Base-by-base conservation (phyloP, 2,113 vertebrate species). In the Zosterops lateralis region DNA sequence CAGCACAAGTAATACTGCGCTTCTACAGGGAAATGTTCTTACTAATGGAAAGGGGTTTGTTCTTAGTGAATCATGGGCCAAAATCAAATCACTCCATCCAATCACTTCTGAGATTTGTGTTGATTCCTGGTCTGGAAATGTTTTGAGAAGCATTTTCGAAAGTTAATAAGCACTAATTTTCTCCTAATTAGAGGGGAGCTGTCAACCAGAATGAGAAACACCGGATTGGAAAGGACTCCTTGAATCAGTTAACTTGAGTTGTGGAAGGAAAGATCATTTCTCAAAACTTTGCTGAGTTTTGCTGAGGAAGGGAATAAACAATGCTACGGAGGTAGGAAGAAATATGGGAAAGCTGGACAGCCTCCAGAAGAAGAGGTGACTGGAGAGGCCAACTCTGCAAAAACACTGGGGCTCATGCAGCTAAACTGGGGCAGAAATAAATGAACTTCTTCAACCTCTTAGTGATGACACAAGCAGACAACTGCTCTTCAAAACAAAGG, bases 21-120 rank as follows among this genome's bases (percentile, higher is more conserved):
- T 91, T 91, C 66, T 73, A 68, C 21, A 51, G 21, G 28, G 47
- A 54, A 84, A 75, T 34, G 24, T 26, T 95, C 64, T 73, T 79
- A 82, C 45, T 89, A 84, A 85, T 12, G 29, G 81, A 65, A 95
- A 83, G 38, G 66, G 87, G 76, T 87, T 95, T 96, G 44, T 40
- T 79, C 81, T 85, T 36, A 79, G 60, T 62, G 62, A 90, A 89
- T 31, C 54, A 56, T 3, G 31, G 67, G 54, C 71, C 91, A 94
- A 93, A 95, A 76, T 79, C 50, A 87, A 89, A 89, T 64, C 60
- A 38, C 42, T 91, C 54, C 36, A 87, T 76, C 77, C 71, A 91
- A 87, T 77, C 74, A 70, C 31, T 62, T 82, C 38, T 19, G 87
- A 87, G 38, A 58, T 91, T 70, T 77, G 54, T 42, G 70, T 62